These are phyloP conservation scores for Archaeoteleia sp. DNA, from an alignment of 2,888 invertebrate genomes.

Conservation along the genomic window DNA sequence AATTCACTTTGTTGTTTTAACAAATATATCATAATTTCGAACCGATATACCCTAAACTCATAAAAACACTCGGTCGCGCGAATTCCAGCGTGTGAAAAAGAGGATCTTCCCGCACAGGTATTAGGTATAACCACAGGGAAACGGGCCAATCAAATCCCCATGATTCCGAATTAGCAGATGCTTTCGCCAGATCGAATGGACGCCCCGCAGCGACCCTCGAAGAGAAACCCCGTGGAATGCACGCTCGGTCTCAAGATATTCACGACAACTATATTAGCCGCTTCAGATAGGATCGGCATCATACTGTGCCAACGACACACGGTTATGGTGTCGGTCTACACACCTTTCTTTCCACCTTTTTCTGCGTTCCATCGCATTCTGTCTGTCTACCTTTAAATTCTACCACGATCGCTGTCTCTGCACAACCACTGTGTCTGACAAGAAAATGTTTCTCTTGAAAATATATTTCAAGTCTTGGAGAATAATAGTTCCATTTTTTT, in stretches of 20 bases:
- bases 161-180: slow-evolving; percentile 75
- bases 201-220: slow-evolving; percentile 71
- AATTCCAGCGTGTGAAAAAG: slow-evolving; percentile 55
- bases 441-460: slow-evolving; percentile 38
- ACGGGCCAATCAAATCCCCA: slow-evolving; percentile 73
- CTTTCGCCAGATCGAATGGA: slow-evolving; percentile 74
- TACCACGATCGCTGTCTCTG: slow-evolving; percentile 42
- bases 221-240: slow-evolving; percentile 70
- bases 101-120: slow-evolving; percentile 48
- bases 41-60: slow-evolving; percentile 42
- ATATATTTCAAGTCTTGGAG: slow-evolving; percentile 27
- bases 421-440: slow-evolving; percentile 38
- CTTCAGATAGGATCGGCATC: slow-evolving; percentile 73
- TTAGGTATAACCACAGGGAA: slow-evolving; percentile 51
- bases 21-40: slow-evolving; percentile 28
- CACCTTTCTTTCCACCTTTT: slow-evolving; percentile 57
- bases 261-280: slow-evolving; percentile 75
- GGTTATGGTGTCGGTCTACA: slow-evolving; percentile 61
- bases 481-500: slow-evolving; percentile 15
- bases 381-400: slow-evolving; percentile 42
- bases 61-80: slow-evolving; percentile 50
- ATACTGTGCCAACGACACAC: slow-evolving; percentile 71
- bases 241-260: slow-evolving; percentile 72
- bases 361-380: slow-evolving; percentile 55
- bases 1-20: slow-evolving; percentile 22